Conservation (phyloP, 2,113 vertebrate genomes). For the Nothoprocta pentlandii region DNA sequence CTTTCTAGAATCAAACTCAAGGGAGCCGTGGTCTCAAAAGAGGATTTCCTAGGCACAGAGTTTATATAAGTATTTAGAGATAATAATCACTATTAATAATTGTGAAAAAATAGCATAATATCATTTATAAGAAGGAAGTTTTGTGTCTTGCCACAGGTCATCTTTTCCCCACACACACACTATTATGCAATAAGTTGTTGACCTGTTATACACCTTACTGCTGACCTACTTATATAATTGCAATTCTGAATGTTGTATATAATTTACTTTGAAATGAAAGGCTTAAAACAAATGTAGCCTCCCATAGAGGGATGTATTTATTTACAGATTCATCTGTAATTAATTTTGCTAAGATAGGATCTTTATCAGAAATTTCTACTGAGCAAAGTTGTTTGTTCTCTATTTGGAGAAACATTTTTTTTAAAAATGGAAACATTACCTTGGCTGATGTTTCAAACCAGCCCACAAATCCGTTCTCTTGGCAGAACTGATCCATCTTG, state of each 20-base stretch:
- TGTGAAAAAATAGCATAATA: not conserved
- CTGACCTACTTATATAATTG: not conserved
- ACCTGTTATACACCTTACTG: rapidly evolving
- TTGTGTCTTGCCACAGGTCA: not conserved
- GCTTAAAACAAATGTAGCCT: not conserved
- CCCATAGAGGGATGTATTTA: not conserved
- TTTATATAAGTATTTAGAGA: not conserved
- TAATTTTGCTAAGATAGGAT: not conserved
- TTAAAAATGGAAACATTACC: constrained; percentile 68
- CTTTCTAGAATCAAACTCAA: not conserved
- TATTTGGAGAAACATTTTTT: not conserved
- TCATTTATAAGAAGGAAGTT: not conserved
- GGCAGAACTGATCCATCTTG: constrained; percentile 89
- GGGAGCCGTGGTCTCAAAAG: not conserved
- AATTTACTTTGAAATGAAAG: not conserved
- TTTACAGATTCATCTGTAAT: not conserved
- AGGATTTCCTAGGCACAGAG: not conserved
- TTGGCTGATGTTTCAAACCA: constrained; percentile 89
- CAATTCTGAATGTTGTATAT: not conserved
- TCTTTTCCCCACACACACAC: not conserved
- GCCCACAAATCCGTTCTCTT: constrained; percentile 84
- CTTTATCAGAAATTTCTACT: not conserved
- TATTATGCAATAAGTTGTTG: rapidly evolving
- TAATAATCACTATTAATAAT: not conserved
- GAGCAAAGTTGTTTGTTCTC: not conserved